These are phyloP conservation scores for Desoria tigrina DNA, from an alignment of 2,888 invertebrate genomes.

Conservation along the genomic window DNA sequence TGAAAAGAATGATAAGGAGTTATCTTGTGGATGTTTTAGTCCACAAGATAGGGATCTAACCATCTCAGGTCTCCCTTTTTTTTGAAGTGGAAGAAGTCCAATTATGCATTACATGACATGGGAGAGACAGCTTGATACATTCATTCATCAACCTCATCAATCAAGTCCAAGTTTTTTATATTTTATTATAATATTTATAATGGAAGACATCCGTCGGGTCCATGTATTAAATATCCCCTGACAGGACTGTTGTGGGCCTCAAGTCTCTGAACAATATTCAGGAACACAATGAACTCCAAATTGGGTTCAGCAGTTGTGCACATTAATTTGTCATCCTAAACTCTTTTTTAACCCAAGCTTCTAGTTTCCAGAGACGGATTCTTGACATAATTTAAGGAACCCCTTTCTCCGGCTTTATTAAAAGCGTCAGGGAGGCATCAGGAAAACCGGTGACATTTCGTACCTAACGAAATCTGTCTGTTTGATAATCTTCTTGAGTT, in stretches of 20 bases:
- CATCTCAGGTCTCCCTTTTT: background rate
- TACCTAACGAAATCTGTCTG: no score
- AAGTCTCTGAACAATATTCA: background rate
- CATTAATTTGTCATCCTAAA: conserved; percentile 24
- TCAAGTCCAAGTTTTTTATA: background rate
- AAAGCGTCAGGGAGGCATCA: no score
- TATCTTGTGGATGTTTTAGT: background rate
- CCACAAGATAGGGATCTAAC: background rate
- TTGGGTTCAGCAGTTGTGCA: conserved; percentile 6
- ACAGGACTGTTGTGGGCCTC: background rate
- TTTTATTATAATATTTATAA: background rate
- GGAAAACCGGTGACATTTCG: no score
- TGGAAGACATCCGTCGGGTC: background rate
- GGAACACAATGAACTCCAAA: conserved; percentile 17
- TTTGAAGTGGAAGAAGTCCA: conserved; percentile 19
- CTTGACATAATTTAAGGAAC: background rate
- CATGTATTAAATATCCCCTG: background rate
- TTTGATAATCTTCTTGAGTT: no score
- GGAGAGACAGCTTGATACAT: conserved; percentile 21
- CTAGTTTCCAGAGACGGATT: background rate
- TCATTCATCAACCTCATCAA: conserved; percentile 29
- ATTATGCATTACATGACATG: conserved; percentile 26
- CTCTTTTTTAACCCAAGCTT: conserved; percentile 13
- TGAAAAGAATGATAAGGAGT: conserved; percentile 10
- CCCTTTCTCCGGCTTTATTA: no score